Evolutionary conservation across 2,797 vertebrate genomes (phyloP).

Genomic region (Potorous gilbertii): DNA sequence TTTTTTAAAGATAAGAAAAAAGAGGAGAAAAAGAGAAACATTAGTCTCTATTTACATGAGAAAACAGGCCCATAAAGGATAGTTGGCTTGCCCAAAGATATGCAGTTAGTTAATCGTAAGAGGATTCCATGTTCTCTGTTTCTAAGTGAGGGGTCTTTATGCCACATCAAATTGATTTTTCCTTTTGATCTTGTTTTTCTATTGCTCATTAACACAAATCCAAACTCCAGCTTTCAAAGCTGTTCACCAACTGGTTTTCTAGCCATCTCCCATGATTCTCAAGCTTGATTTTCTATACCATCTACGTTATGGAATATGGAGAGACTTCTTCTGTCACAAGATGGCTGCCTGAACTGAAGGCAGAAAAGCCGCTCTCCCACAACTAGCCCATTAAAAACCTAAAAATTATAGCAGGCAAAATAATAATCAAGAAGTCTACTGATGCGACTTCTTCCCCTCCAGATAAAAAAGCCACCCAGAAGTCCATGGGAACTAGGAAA

Average conservation of each 20-base stretch:
- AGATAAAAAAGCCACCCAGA: background rate
- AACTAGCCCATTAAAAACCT: background rate
- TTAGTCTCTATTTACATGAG: background rate
- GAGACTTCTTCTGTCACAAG: background rate
- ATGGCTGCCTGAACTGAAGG: background rate
- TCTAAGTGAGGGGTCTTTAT: background rate
- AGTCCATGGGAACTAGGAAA: background rate
- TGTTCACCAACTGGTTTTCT: background rate
- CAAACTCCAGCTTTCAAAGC: background rate
- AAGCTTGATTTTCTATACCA: background rate
- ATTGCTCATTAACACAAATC: background rate
- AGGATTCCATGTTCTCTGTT: background rate
- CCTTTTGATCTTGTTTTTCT: background rate
- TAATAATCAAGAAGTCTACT: background rate
- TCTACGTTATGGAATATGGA: background rate
- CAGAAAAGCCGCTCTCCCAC: background rate
- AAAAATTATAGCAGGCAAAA: background rate
- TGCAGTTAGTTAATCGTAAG: background rate
- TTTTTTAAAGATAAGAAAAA: background rate
- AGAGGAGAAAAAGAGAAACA: background rate
- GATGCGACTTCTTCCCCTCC: background rate
- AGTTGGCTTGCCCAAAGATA: background rate
- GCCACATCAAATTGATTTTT: background rate
- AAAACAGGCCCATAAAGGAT: background rate
- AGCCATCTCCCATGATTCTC: background rate